A percentile compares a stretch with the other conserved stretches of the same genome.
Evolutionary conservation across 2,888 invertebrate species (phyloP).

Genomic region (Sepiola atlantica): DNA sequence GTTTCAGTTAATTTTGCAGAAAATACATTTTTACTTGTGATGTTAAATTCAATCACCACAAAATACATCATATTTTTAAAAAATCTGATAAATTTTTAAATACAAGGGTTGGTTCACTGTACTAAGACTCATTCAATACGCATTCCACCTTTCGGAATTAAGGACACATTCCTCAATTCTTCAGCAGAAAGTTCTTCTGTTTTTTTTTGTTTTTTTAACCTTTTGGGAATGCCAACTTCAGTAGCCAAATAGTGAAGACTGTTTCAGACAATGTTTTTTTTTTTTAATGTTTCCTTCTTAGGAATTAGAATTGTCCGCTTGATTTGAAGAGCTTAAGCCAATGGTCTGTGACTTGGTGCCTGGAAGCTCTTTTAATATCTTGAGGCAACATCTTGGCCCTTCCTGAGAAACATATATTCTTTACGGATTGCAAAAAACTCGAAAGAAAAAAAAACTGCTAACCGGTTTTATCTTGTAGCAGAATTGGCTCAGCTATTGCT

Average conservation of each 20-base stretch:
- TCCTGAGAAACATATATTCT: not conserved
- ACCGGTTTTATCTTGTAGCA: not conserved
- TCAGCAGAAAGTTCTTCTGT: not conserved
- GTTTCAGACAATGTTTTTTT: not conserved
- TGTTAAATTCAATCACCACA: too few species aligned
- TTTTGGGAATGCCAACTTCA: not conserved
- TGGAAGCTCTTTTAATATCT: not conserved
- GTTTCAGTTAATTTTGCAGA: too few species aligned
- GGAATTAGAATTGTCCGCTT: not conserved
- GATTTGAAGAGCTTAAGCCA: slow-evolving; percentile 20
- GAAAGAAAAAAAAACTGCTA: too few species aligned
- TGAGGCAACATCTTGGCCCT: not conserved
- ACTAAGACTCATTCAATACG: not conserved
- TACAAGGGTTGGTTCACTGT: not conserved
- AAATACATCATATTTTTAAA: not conserved
- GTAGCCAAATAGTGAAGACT: slow-evolving; percentile 10
- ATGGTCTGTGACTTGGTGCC: not conserved
- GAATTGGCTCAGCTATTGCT: not conserved
- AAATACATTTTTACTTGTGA: too few species aligned
- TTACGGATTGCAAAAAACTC: not conserved
- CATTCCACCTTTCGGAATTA: slow-evolving; percentile 8
- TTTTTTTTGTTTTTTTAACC: not conserved
- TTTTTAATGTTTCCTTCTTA: not conserved
- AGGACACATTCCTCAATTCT: not conserved
- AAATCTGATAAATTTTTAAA: not conserved